Base-by-base conservation (phyloP, 1,140 invertebrate species). In the Colletes latitarsis region DNA sequence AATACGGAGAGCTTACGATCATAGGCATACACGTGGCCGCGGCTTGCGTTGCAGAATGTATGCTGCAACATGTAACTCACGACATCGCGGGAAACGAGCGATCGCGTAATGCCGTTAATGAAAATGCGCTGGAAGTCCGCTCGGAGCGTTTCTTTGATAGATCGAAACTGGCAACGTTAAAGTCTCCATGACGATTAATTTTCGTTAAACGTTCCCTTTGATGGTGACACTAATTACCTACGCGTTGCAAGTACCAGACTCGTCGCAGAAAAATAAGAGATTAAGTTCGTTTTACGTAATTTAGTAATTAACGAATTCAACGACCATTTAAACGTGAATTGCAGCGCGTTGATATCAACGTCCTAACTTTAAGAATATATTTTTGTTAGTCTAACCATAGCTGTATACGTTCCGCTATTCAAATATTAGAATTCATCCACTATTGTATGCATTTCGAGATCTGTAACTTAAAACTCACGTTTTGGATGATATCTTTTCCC, bases 1-100 rank as follows among this genome's bases (percentile, higher is more conserved):
- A 85, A 85, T 71, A 81, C 49, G 30, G 49, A 71, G 30, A 57
- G 68, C 41, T 62, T 57, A 14, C 53, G 63, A 53, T 81, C 60
- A 60, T 67, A 70, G 53, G 19, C 81, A 53, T 39, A n/a, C 71
- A 58, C 63, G 49, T 69, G 62, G 21, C 21, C 41, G n/a, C n/a
- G 41, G 41, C 19, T 41, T 6, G 73, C 73, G 73, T 75, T 75
- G 62, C 73, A 75, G 52, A 66, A 75, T 67, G 62, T 39, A 46
- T 46, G 53, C 15, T n/a, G 39, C 30, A 66, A 76, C 52, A 57
- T 76, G 67, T 53, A 57, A 41, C 5, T 67, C 39, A 14, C 52
- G 9, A n/a, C 19, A 60, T 49, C 57, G 43, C 46, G 71, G 39
- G 30, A 9, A 64, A 41, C 14, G 14, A 43, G 17, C 39, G 41